Evolutionary conservation across 1,140 invertebrate genomes (phyloP).

Genomic region (Thaumatotibia leucotreta): DNA sequence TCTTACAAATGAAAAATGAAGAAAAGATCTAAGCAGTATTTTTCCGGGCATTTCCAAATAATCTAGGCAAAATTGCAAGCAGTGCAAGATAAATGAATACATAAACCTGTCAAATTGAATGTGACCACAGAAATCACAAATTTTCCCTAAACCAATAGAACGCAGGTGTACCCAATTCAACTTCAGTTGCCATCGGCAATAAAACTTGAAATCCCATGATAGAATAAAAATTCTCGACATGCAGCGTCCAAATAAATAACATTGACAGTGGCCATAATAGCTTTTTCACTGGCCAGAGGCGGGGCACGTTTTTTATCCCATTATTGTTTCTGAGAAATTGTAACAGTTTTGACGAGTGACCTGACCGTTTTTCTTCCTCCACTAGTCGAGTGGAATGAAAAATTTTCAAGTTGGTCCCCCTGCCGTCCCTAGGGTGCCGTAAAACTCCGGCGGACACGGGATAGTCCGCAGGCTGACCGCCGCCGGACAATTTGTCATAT

Average conservation of each 20-base stretch:
- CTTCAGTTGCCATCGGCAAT: slow-evolving; percentile 43
- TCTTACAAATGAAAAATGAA: no score
- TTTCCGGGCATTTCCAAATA: no score
- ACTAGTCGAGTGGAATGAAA: slow-evolving; percentile 65
- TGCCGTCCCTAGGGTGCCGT: slow-evolving; percentile 59
- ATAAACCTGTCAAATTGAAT: neutral
- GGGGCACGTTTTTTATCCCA: slow-evolving; percentile 60
- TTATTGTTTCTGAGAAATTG: slow-evolving; percentile 76
- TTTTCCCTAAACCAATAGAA: slow-evolving; percentile 3
- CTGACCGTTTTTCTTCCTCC: slow-evolving; percentile 66
- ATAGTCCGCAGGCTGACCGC: slow-evolving; percentile 52
- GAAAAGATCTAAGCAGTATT: no score
- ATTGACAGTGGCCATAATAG: slow-evolving; percentile 71
- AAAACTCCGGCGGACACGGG: slow-evolving; percentile 58
- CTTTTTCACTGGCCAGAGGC: slow-evolving; percentile 59
- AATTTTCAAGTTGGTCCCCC: slow-evolving; percentile 70
- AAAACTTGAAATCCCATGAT: slow-evolving; percentile 70
- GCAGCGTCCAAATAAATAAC: slow-evolving; percentile 69
- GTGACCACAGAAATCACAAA: neutral
- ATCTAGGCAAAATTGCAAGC: no score
- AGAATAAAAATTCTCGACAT: slow-evolving; percentile 70
- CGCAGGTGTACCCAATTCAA: slow-evolving; percentile 30
- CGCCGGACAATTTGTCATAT: slow-evolving; percentile 73
- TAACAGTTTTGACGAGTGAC: slow-evolving; percentile 74
- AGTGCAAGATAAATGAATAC: neutral